Conservation (phyloP, 2,113 vertebrate species). For the Catagonus wagneri region DNA sequence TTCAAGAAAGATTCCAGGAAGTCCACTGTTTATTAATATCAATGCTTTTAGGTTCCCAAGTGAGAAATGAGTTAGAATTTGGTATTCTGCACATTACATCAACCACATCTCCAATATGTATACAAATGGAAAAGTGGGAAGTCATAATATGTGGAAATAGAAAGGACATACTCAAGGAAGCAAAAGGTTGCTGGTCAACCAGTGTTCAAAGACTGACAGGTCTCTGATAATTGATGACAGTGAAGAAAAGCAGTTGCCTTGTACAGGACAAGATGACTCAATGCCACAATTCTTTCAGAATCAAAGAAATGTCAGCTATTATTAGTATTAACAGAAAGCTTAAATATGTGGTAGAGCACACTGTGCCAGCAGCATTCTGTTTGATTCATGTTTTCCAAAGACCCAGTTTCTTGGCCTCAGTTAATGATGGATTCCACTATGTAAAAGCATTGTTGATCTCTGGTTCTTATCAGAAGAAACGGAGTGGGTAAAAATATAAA, state of each 20-base stretch:
- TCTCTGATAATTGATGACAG: neutral
- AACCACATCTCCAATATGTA: neutral
- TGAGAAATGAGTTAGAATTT: neutral
- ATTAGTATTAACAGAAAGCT: neutral
- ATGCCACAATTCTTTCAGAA: neutral
- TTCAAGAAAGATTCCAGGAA: neutral
- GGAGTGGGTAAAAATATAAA: neutral
- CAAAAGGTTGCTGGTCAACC: neutral
- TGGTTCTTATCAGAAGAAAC: slow-evolving; percentile 6
- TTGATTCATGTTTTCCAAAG: slow-evolving; percentile 26
- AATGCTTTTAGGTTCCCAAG: neutral
- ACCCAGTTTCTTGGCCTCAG: neutral
- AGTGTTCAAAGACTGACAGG: neutral
- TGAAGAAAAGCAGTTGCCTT: neutral
- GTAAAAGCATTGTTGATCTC: neutral
- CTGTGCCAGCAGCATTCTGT: neutral
- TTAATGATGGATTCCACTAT: neutral
- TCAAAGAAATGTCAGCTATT: neutral
- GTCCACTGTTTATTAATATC: neutral
- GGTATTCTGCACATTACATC: neutral
- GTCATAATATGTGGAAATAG: neutral
- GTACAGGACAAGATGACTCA: neutral
- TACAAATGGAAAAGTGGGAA: slow-evolving; percentile 19
- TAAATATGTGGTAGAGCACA: neutral
- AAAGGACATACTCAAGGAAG: neutral